Conservation (phyloP, 2,797 vertebrate genomes). For the Ceyx erithaca region DNA sequence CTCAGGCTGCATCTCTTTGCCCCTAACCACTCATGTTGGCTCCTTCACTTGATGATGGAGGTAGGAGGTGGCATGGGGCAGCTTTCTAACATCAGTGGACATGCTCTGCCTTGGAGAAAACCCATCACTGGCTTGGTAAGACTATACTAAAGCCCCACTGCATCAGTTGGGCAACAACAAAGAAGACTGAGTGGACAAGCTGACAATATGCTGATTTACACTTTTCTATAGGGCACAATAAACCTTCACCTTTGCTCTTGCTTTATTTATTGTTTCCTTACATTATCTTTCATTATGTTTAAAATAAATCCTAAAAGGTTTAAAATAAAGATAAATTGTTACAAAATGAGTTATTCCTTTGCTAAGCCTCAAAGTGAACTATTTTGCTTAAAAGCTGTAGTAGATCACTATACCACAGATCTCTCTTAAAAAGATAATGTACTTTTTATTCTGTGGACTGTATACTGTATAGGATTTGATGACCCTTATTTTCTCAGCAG, state of each 20-base stretch:
- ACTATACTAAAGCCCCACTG: not conserved
- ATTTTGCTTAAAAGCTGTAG: not conserved
- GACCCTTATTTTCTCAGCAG: constrained; percentile 4
- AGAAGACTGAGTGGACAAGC: not conserved
- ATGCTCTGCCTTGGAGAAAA: not conserved
- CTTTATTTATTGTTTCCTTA: not conserved
- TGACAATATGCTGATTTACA: rapidly evolving
- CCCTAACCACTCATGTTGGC: not conserved
- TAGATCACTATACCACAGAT: not conserved
- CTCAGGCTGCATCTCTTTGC: not conserved
- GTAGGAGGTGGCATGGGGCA: not conserved
- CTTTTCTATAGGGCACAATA: not conserved
- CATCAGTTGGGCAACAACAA: not conserved
- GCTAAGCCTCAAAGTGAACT: not conserved
- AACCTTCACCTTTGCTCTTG: not conserved
- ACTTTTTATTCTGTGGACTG: not conserved
- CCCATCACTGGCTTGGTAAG: not conserved
- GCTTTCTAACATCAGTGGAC: not conserved
- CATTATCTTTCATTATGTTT: not conserved
- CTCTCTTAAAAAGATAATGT: not conserved
- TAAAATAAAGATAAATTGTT: not conserved
- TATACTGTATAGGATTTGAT: not conserved
- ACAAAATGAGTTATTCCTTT: not conserved
- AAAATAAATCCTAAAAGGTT: not conserved
- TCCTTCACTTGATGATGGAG: not conserved